Evolutionary conservation across 2,888 invertebrate species (phyloP), one percentile per base, ranked within the genome.

Genomic region (Peribatodes rhomboidaria): DNA sequence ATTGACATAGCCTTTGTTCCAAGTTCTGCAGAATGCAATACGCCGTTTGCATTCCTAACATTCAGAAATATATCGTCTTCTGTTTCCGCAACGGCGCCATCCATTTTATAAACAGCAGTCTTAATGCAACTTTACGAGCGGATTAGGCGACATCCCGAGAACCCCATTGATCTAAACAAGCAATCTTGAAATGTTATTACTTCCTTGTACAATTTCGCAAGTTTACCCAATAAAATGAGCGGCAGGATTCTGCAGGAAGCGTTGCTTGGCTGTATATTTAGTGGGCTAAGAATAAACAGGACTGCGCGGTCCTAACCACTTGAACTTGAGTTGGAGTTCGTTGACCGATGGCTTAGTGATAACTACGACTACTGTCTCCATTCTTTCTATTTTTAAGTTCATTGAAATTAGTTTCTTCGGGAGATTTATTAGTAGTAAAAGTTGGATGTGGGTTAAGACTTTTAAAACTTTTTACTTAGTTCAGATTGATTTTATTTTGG

Each of bases 251-350:
- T 70, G 74, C 82, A 85, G 87, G 85, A 86, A 84, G 82, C 82
- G 80, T 78, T 76, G 79, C 73, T 74, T 70, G 69, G 71, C 77
- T 89, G 65, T 65, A 87, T 87, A 87, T 88, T 87, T 88, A 90
- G 87, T 83, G 77, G 73, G 82, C 87, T 89, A 90, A 91, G 91
- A 89, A 92, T 92, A 92, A 85, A 83, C 85, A 77, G 65, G 75
- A 77, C 76, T 80, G 81, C 79, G 78, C 81, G 79, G 80, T 80
- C 80, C 84, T 83, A 69, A 80, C 82, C 85, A 86, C 92, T 91
- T 92, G 92, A 92, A 92, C 92, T 92, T 92, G 90, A 85, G 78
- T 82, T 68, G 13, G 75, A 61, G 91, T 80, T 89, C 87, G 84
- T 78, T 78, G 83, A 87, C 89, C 90, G 76, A 70, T 68, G 73